Conservation (phyloP, 2,113 vertebrate genomes). For the Austrofundulus limnaeus region DNA sequence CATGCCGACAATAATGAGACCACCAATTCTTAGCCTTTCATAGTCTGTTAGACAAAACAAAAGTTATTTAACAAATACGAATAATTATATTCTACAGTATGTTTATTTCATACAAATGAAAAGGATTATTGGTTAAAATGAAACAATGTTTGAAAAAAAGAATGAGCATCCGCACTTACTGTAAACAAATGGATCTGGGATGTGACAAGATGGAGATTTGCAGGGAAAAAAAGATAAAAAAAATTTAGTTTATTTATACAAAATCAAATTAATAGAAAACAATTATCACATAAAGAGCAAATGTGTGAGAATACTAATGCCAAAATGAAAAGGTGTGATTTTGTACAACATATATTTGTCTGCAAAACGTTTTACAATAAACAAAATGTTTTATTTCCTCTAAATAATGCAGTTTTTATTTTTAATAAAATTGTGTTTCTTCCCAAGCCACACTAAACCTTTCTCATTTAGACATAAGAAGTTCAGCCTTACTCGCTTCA, state of each 20-base stretch:
- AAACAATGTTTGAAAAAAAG: background rate
- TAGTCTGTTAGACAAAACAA: conserved; percentile 68
- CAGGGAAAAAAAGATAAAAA: background rate
- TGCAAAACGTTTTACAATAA: conserved; percentile 5
- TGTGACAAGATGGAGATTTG: background rate
- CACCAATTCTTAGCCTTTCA: conserved; percentile 76
- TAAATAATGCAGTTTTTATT: no score
- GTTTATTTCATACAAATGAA: background rate
- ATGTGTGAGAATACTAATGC: no score
- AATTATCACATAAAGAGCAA: no score
- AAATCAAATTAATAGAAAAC: no score
- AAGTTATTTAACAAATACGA: no score
- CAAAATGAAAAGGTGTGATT: no score
- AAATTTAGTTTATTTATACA: conserved; percentile 1
- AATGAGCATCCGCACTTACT: conserved; percentile 68
- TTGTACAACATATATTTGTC: background rate
- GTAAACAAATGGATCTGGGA: conserved; percentile 79
- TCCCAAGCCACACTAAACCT: background rate
- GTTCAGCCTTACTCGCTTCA: conserved; percentile 77
- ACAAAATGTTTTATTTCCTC: no score
- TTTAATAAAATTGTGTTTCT: no score
- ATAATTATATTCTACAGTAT: no score
- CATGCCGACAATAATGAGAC: conserved; percentile 66
- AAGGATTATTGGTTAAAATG: background rate
- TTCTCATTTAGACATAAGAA: background rate